Percentiles rank a stretch among this genome's conserved stretches.
phyloP scores from a whole-genome alignment of 2,888 invertebrate genomes.

The Magallana nippona region DNA sequence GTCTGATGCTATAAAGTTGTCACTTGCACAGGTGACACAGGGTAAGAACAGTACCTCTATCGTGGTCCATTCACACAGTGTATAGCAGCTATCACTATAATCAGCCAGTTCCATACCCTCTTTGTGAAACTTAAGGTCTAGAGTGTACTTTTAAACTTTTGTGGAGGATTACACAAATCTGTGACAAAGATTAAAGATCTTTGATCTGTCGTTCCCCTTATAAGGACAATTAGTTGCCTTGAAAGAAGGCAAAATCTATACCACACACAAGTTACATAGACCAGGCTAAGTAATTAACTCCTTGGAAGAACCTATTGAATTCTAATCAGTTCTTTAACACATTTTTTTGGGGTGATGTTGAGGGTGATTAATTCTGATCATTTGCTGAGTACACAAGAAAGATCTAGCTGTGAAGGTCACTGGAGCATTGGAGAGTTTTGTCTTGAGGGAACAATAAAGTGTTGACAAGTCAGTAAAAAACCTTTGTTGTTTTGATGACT shows the following conservation, averaged over 20 bases:
- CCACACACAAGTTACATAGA: neutral
- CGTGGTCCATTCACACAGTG: slow-evolving; percentile 1
- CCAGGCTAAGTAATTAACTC: neutral
- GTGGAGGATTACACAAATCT: slow-evolving; percentile 9
- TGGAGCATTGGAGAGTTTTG: neutral
- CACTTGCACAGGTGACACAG: neutral
- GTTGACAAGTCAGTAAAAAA: neutral
- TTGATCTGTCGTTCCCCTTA: neutral
- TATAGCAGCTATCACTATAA: neutral
- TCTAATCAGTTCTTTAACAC: slow-evolving; percentile 24
- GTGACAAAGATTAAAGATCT: neutral
- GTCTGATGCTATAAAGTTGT: slow-evolving; percentile 16
- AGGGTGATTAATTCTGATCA: neutral
- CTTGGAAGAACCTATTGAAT: neutral
- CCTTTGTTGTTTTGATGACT: neutral
- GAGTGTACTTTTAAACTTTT: slow-evolving; percentile 13
- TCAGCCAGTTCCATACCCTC: slow-evolving; percentile 1
- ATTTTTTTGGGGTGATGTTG: neutral
- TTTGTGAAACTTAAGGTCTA: slow-evolving; percentile 23
- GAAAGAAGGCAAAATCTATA: neutral
- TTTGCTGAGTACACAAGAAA: neutral
- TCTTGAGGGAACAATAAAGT: neutral
- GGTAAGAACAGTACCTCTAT: neutral
- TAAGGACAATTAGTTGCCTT: neutral
- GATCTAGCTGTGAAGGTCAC: slow-evolving; percentile 6